Evolutionary conservation across 1,140 invertebrate species (phyloP).

Genomic region (Listronotus oregonensis): DNA sequence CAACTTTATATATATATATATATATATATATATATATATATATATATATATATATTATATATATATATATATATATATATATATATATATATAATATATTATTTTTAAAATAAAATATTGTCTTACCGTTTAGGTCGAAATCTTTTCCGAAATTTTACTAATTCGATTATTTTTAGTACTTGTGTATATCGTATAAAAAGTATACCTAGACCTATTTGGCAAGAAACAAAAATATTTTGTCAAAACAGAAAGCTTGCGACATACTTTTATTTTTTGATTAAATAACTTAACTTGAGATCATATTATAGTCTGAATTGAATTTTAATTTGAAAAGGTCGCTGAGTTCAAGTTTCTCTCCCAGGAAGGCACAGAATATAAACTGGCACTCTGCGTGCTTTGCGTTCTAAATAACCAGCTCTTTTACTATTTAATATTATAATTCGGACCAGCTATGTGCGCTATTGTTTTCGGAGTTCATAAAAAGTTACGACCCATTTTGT

Average conservation of each 20-base stretch:
- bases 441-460: conserved; percentile 40
- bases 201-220: too few species aligned
- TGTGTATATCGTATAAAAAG: too few species aligned
- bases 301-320: conserved; percentile 33
- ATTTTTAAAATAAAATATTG: too few species aligned
- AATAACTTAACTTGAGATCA: conserved; percentile 23
- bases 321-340: conserved; percentile 24
- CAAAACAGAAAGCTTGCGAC: conserved; percentile 18
- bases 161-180: too few species aligned
- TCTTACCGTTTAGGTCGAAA: too few species aligned
- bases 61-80: too few species aligned
- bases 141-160: too few species aligned
- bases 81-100: too few species aligned
- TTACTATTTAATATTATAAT: conserved; percentile 45
- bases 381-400: conserved; percentile 39
- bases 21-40: too few species aligned
- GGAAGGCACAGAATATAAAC: conserved; percentile 38
- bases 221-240: conserved; percentile 14
- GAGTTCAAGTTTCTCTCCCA: conserved; percentile 26
- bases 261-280: conserved; percentile 35
- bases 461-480: conserved; percentile 42
- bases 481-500: conserved; percentile 43
- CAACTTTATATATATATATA: too few species aligned
- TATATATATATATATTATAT: too few species aligned
- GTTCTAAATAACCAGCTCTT: conserved; percentile 37